A percentile compares a stretch with the other conserved stretches of the same genome.
Conservation (phyloP, 2,797 vertebrate species). For the Sciaenops ocellatus region DNA sequence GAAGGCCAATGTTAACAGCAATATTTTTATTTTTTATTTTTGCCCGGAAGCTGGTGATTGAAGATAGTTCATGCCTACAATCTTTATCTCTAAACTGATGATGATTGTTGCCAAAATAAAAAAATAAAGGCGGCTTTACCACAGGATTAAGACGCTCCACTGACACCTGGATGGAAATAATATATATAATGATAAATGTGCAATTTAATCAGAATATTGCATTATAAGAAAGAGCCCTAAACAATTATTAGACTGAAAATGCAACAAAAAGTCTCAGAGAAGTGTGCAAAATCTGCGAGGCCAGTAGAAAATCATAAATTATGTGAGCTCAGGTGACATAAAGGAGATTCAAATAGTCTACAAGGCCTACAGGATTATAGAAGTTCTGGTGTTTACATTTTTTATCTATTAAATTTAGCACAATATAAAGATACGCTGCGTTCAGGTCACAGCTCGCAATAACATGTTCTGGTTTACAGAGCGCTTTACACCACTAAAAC, state of each 20-base stretch:
- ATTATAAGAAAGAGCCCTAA: background rate
- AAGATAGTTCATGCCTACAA: conserved; percentile 10
- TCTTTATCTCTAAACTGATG: conserved; percentile 25
- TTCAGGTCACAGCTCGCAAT: conserved; percentile 8
- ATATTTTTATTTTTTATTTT: conserved; percentile 24
- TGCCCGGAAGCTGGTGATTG: conserved; percentile 17
- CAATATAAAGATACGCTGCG: background rate
- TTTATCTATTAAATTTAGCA: conserved; percentile 9
- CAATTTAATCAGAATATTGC: conserved; percentile 5
- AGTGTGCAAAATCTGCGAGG: background rate
- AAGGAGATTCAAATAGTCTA: background rate
- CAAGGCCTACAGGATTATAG: conserved; percentile 1
- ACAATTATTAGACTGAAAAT: background rate
- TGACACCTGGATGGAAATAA: conserved; percentile 17
- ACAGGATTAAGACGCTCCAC: background rate
- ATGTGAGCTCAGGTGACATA: background rate
- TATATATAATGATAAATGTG: conserved; percentile 9
- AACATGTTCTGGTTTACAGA: conserved; percentile 13
- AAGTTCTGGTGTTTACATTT: background rate
- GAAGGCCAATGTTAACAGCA: conserved; percentile 12
- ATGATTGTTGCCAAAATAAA: conserved; percentile 4
- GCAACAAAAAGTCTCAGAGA: conserved; percentile 2
- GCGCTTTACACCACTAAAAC: conserved; percentile 10
- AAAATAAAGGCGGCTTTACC: conserved; percentile 14
- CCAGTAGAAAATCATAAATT: background rate